These are phyloP conservation scores for Trinectes maculatus DNA, from an alignment of 2,113 vertebrate genomes.

Conservation along the genomic window DNA sequence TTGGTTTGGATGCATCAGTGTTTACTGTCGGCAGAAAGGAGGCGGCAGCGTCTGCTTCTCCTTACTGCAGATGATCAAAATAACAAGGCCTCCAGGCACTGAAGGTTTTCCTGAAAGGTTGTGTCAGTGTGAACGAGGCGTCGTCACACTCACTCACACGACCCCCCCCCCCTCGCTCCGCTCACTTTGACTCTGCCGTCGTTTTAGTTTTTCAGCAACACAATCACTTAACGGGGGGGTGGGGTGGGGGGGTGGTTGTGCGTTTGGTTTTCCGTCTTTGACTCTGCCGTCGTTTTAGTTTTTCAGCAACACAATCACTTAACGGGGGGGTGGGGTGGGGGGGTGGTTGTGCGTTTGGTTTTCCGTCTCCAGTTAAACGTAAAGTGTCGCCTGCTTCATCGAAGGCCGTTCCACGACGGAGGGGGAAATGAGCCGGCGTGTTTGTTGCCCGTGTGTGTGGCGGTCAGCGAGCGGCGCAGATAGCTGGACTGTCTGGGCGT, in stretches of 20 bases:
- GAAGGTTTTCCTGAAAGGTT: constrained; percentile 43
- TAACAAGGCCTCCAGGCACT: constrained; percentile 15
- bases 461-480: constrained; percentile 64
- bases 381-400: constrained; percentile 2
- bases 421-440: constrained; percentile 20
- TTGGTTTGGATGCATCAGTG: constrained; percentile 49
- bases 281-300: no score
- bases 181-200: no score
- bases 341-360: neutral
- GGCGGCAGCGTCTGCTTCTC: constrained; percentile 59
- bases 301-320: no score
- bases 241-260: no score
- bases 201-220: no score
- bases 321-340: no score
- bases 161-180: no score
- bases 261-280: constrained; percentile 9
- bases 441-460: constrained; percentile 31
- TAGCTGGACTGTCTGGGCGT: constrained; percentile 84
- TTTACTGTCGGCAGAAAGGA: constrained; percentile 25
- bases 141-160: constrained; percentile 15
- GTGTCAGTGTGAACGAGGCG: constrained; percentile 34
- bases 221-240: no score
- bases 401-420: constrained; percentile 23
- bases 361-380: neutral
- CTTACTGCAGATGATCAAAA: constrained; percentile 52